Evolutionary conservation across 2,888 invertebrate genomes (phyloP), one percentile per base, ranked within the genome.

Genomic region (Drosophila kanekoi): DNA sequence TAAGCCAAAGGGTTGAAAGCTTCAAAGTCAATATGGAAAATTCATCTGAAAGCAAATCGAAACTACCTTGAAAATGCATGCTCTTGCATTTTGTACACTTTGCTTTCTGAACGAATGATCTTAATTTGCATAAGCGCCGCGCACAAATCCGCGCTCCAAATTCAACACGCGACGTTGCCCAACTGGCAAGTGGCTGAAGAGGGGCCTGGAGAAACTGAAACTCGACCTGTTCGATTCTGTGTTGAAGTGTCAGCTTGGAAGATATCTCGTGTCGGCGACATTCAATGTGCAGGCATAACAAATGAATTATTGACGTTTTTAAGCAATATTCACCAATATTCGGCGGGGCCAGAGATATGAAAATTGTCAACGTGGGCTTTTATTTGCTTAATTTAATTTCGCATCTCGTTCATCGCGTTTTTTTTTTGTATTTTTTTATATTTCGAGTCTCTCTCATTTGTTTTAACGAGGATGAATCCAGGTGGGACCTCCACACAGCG

Each of bases 291-390:
- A 91, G 90, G 91, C 91, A 91, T 91, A 92, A 90, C 91, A 92
- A 92, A 91, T 91, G 91, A 91, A 92, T 91, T 91, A 92, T 91
- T 91, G 92, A 91, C 92, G 89, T 89, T 92, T 91, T 92, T 91
- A 91, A 91, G 91, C 91, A 91, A 90, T 91, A 91, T 90, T 91
- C 88, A 72, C 87, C 79, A 91, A 91, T 90, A 91, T 89, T 82
- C 90, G 81, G 35, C 54, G 28, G 40, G 37, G 47, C 9, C 40
- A 53, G 49, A 58, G 87, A 87, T 90, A 87, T 90, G 79, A 89
- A 89, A 90, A 87, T 90, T 87, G 87, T 90, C 89, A 87, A 89
- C 76, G 81, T 83, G 79, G 84, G 89, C 89, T 86, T 88, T 86
- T 89, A 89, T 89, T 86, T 89, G 81, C 84, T 89, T 89, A 89